These are phyloP conservation scores for Drosophila neutralis DNA, from an alignment of 2,888 invertebrate species.

Conservation along the genomic window DNA sequence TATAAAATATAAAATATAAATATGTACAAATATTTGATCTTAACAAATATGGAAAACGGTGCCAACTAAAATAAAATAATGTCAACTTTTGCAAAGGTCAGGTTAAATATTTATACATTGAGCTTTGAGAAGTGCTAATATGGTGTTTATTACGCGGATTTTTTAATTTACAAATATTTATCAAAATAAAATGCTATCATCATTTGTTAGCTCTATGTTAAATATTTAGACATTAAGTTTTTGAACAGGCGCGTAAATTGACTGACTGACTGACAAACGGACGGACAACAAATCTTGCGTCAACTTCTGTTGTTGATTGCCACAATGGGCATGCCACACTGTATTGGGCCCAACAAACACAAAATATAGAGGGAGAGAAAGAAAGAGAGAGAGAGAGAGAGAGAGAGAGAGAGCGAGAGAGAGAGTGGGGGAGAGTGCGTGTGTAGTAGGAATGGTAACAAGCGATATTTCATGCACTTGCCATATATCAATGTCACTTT, in stretches of 20 bases:
- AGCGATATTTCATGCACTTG: constrained; percentile 79
- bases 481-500: constrained; percentile 80
- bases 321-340: constrained; percentile 62
- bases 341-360: constrained; percentile 35
- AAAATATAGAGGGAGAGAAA: background rate
- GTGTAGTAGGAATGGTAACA: constrained; percentile 60
- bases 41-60: background rate
- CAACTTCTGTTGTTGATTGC: constrained; percentile 76
- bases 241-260: constrained; percentile 31
- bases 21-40: constrained; percentile 24
- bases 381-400: background rate
- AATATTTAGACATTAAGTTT: constrained; percentile 56
- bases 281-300: constrained; percentile 68
- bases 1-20: background rate
- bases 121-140: constrained; percentile 24
- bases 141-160: background rate
- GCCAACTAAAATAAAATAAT: constrained; percentile 53
- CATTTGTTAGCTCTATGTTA: constrained; percentile 59
- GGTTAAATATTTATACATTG: constrained; percentile 56
- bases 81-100: constrained; percentile 57
- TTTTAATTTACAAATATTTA: constrained; percentile 27
- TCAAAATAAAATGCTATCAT: constrained; percentile 60
- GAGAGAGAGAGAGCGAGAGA: constrained; percentile 9
- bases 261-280: constrained; percentile 10
- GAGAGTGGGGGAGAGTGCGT: background rate